Conservation (phyloP, 2,797 vertebrate genomes). For the Gorsachius magnificus region DNA sequence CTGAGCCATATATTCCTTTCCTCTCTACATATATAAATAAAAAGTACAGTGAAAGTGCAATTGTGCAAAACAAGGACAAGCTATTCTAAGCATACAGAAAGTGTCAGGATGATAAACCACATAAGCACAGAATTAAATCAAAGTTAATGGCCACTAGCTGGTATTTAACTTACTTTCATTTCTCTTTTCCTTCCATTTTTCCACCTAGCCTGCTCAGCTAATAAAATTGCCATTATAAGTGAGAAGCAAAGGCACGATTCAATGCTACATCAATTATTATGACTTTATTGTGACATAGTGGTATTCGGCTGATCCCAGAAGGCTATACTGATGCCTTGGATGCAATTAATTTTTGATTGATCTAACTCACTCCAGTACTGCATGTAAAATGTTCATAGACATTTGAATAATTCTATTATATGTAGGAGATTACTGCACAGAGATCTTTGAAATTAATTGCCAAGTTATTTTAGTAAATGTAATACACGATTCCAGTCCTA, state of each 20-base stretch:
- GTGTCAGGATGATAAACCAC: constrained; percentile 50
- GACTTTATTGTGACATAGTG: constrained; percentile 67
- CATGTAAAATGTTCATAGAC: constrained; percentile 50
- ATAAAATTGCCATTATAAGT: constrained; percentile 54
- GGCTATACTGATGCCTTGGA: constrained; percentile 54
- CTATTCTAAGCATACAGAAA: constrained; percentile 5
- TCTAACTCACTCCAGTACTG: constrained; percentile 57
- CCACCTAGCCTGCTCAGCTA: constrained; percentile 39
- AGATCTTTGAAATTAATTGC: constrained; percentile 70
- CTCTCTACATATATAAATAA: neutral
- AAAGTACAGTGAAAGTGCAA: neutral
- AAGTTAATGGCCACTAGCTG: constrained; percentile 55
- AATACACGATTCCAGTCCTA: constrained; percentile 46
- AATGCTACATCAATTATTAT: constrained; percentile 70
- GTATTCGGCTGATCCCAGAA: constrained; percentile 63
- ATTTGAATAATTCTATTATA: constrained; percentile 69
- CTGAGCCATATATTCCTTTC: neutral
- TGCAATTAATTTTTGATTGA: constrained; percentile 72
- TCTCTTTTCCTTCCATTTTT: constrained; percentile 61
- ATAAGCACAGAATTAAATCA: constrained; percentile 49
- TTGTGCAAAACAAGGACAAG: constrained; percentile 34
- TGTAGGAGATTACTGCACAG: constrained; percentile 49
- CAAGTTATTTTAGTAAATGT: constrained; percentile 60
- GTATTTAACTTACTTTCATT: constrained; percentile 64
- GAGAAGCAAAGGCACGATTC: constrained; percentile 56